Base-by-base conservation (phyloP, 1,140 invertebrate species). In the Drosophila subobscura region DNA sequence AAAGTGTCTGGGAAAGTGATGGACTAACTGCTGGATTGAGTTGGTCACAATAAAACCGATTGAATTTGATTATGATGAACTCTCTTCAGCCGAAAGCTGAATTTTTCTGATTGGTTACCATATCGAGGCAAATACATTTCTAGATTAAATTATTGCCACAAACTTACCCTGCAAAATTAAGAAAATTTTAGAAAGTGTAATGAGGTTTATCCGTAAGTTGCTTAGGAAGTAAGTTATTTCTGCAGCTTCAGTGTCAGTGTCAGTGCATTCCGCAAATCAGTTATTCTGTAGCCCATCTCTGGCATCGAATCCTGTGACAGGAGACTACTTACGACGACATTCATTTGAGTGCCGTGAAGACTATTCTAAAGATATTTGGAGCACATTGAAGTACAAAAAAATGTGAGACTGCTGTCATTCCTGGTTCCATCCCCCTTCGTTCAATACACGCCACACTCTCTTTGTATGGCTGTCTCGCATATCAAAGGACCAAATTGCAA, bases 291-390 rank as follows among this genome's bases (percentile, higher is more conserved):
- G 60, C 51, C 47, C 80, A 85, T 72, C 77, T 53, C 80, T 50
- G 29, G 7, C 14, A 14, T 5, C 33, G 42, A 46, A 50, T 49
- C 47, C 23, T 42, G 23, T 29, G 29, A 5, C 54, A 58, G 46
- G 47, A 46, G 55, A 79, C 77, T 68, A 73, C 72, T 77, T 77
- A 73, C 49, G 64, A 41, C 57, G 64, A 86, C 81, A 77, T 85
- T 85, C 72, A 85, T 85, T 86, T 73, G 64, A 80, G 60, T 86
- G 60, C 60, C 67, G 52, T 64, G 56, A 27, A 67, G 79, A 83
- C 74, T 78, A 75, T 57, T 85, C 72, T 55, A 77, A 63, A 57
- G 70, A 86, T 85, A 77, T 85, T 84, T 85, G 50, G 72, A 86
- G 80, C 79, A 77, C 33, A 85, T 80, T 44, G 49, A 72, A 50